Percentiles rank a stretch among this genome's conserved stretches.
Conservation (phyloP, 2,888 invertebrate genomes). For the Celastrina argiolus region DNA sequence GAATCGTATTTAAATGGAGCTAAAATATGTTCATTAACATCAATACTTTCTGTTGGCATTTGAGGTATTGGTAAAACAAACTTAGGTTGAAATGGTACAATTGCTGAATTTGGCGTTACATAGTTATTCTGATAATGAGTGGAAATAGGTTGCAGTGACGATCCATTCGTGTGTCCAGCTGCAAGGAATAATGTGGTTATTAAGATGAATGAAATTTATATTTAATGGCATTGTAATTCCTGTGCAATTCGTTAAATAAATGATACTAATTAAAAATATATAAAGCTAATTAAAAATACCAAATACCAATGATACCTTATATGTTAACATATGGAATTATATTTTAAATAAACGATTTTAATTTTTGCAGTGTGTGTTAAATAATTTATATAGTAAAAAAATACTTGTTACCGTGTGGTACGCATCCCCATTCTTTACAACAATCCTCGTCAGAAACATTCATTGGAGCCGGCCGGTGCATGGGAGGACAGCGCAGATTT, state of each 20-base stretch:
- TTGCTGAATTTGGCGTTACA: conserved; percentile 52
- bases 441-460: conserved; percentile 86
- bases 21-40: conserved; percentile 47
- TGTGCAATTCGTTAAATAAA: conserved; percentile 9
- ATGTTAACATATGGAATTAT: background rate
- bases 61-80: conserved; percentile 44
- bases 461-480: conserved; percentile 80
- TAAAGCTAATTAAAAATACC: conserved; percentile 1
- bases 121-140: conserved; percentile 46
- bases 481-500: conserved; percentile 83
- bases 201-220: conserved; percentile 40
- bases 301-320: background rate
- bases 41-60: conserved; percentile 44
- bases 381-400: background rate
- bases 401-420: conserved; percentile 53
- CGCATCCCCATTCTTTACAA: conserved; percentile 87
- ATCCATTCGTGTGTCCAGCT: conserved; percentile 53
- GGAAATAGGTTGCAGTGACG: conserved; percentile 44
- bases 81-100: conserved; percentile 39
- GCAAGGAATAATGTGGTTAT: conserved; percentile 61
- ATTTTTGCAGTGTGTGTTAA: background rate
- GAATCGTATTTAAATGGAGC: conserved; percentile 45
- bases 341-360: conserved; percentile 18
- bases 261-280: background rate
- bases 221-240: conserved; percentile 27